Base-by-base conservation (phyloP, 1,140 invertebrate species). In the Trichonephila clavata region DNA sequence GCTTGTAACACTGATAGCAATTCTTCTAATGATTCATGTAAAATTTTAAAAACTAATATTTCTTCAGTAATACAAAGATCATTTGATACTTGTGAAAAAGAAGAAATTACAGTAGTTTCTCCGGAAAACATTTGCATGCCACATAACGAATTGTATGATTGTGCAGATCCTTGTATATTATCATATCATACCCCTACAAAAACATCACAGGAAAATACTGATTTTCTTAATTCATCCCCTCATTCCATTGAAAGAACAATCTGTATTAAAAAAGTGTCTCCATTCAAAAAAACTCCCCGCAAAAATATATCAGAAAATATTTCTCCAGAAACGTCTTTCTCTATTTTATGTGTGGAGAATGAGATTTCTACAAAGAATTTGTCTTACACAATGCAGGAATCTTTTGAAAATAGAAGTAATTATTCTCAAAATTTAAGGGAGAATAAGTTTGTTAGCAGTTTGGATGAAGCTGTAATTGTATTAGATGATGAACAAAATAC, bases 1-100 rank as follows among this genome's bases (percentile, higher is more conserved):
- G 57, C 10, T 60, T 59, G 50, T 60, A 27, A 60, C 32, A n/a
- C 1, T 39, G 71, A 90, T 14, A 90, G 43, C 13, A 39, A 57
- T 32, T 90, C 89, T 21, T 90, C 89, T 61, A 81, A 90, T 90
- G 89, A 90, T 63, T 90, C 89, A 2, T 90, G 89, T 43, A 81
- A 90, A 90, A 81, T 90, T 80, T 8, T 90, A 18, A 32, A 90
- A 50, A 20, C 21, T 10, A 89, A n/a, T 24, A 50, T n/a, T n/a
- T 84, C 24, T 84, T 84, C 81, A 24, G 81, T 57, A 57, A 10
- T 50, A n/a, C 20, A 84, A 27, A 57, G 20, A 59, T 84, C 50
- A 59, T 60, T 60, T 27, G 57, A 59, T 60, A 57, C 43, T 59
- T 84, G 5, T 84, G 21, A 68, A 24, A 21, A 68, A 68, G 24